Evolutionary conservation across 2,797 vertebrate species (phyloP).

Genomic region (Acanthurus tractus): DNA sequence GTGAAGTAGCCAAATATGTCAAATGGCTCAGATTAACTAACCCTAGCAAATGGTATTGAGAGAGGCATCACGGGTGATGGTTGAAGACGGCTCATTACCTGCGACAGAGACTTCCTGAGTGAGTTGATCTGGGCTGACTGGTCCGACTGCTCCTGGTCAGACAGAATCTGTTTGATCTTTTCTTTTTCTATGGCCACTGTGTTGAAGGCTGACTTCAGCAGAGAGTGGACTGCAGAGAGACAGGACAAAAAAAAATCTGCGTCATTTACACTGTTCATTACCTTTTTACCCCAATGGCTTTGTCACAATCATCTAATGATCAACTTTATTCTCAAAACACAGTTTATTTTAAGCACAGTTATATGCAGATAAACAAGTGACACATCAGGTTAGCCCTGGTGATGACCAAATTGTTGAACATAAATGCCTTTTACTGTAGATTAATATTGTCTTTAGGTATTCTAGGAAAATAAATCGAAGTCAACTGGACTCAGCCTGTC

Average conservation of each 20-base stretch:
- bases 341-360: background rate
- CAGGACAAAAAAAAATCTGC: background rate
- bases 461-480: too few relatives aligned
- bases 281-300: background rate
- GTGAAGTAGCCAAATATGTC: background rate
- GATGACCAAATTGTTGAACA: too few relatives aligned
- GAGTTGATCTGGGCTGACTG: constrained; percentile 92
- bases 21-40: constrained; percentile 20
- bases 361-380: background rate
- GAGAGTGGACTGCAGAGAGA: constrained; percentile 91
- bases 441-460: background rate
- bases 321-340: too few relatives aligned
- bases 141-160: constrained; percentile 93
- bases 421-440: background rate
- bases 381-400: too few relatives aligned
- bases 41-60: background rate
- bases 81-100: constrained; percentile 85
- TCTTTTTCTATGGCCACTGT: constrained; percentile 99
- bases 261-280: background rate
- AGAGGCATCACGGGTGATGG: constrained; percentile 23
- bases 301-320: background rate
- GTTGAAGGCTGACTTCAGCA: constrained; percentile 98
- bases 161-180: constrained; percentile 96
- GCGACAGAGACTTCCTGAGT: constrained; percentile 96
- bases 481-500: too few relatives aligned